phyloP scores from a whole-genome alignment of 1,140 invertebrate species.

The Rhopalosiphum maidis region DNA sequence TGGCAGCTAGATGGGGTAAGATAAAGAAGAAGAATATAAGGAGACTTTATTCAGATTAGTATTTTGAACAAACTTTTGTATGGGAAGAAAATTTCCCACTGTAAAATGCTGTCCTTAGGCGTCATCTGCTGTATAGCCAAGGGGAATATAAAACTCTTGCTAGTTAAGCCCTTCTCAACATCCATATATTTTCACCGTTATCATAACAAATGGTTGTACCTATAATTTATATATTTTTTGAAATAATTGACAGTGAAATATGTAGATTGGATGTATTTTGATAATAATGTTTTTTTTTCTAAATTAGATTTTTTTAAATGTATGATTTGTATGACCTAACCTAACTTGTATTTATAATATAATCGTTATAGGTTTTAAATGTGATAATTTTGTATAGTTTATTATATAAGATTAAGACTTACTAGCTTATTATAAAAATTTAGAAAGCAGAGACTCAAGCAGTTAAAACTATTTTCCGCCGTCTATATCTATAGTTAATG shows the following conservation, averaged over 20 bases:
- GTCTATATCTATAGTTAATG: neutral
- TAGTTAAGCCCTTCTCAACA: neutral
- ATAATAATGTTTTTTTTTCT: too few relatives aligned
- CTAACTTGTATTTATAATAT: neutral
- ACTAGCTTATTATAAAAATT: neutral
- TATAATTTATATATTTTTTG: neutral
- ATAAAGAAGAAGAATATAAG: conserved; percentile 32
- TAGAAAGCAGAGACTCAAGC: neutral
- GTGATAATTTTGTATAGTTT: neutral
- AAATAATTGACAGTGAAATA: neutral
- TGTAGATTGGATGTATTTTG: neutral
- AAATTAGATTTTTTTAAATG: neutral
- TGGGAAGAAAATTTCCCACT: conserved; percentile 27
- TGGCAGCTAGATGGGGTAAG: conserved; percentile 8
- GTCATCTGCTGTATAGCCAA: conserved; percentile 33
- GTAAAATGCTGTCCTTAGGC: conserved; percentile 44
- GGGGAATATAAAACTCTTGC: conserved; percentile 20
- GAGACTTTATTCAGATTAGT: conserved; percentile 55
- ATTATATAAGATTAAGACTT: neutral
- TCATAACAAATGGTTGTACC: neutral
- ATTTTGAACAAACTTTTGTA: conserved; percentile 56
- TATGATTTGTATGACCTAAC: neutral
- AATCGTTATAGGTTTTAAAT: neutral
- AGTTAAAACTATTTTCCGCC: neutral
- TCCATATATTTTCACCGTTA: conserved; percentile 1